Conservation (phyloP, 2,113 vertebrate species). For the Amphiprion ocellaris region DNA sequence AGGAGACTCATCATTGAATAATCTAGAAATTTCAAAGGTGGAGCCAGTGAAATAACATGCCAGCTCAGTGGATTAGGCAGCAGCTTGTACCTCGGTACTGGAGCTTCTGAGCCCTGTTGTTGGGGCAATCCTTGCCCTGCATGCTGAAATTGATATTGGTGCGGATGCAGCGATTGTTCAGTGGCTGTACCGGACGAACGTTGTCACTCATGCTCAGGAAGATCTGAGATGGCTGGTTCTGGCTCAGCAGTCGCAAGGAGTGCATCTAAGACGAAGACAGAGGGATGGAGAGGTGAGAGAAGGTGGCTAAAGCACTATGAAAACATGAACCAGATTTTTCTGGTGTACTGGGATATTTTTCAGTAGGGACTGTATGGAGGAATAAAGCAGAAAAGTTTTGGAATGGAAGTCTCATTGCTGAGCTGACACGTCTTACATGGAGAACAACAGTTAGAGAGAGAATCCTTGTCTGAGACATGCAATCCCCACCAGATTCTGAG, state of each 20-base stretch:
- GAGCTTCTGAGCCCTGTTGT: constrained; percentile 98
- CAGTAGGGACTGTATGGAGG: not conserved
- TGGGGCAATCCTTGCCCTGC: constrained; percentile 99
- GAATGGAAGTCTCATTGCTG: constrained; percentile 3
- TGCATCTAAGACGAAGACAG: constrained; percentile 89
- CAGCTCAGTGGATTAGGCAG: too few species aligned
- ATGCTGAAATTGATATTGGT: constrained; percentile 99
- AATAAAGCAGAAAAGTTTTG: constrained; percentile 6
- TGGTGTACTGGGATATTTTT: constrained; percentile 19
- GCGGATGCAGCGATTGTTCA: constrained; percentile 98
- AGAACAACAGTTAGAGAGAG: constrained; percentile 19
- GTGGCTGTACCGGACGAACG: constrained; percentile 95
- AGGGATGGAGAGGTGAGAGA: not conserved
- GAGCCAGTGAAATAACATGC: not conserved
- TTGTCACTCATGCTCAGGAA: constrained; percentile 99
- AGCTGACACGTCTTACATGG: constrained; percentile 20
- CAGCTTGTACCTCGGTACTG: constrained; percentile 93
- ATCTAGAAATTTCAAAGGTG: not conserved
- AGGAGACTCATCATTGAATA: not conserved
- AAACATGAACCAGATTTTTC: constrained; percentile 10
- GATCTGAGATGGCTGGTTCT: constrained; percentile 99
- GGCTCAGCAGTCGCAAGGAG: constrained; percentile 97
- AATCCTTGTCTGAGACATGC: constrained; percentile 3
- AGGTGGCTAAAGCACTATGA: not conserved
- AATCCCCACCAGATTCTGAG: not conserved